Percentiles rank a stretch among this genome's conserved stretches.
Conservation (phyloP, 2,797 vertebrate genomes). For the Melanogrammus aeglefinus region DNA sequence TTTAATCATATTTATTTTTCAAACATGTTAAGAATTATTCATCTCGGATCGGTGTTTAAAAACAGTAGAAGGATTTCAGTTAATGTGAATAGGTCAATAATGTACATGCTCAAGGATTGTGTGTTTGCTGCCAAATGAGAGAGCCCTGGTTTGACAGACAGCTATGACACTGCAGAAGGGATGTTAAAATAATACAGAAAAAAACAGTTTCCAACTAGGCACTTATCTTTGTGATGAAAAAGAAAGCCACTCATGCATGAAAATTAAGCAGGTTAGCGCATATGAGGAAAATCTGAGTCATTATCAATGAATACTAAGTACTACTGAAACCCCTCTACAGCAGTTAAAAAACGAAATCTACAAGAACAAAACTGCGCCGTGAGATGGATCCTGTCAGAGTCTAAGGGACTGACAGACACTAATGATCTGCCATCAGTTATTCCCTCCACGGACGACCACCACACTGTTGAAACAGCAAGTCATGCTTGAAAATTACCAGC, state of each 20-base stretch:
- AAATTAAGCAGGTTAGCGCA: background rate
- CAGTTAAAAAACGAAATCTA: background rate
- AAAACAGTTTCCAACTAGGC: too few species aligned
- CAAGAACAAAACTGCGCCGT: background rate
- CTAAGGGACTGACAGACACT: slow-evolving; percentile 27
- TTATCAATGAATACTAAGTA: background rate
- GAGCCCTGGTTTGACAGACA: background rate
- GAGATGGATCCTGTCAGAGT: slow-evolving; percentile 1
- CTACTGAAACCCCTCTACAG: background rate
- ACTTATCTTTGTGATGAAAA: too few species aligned
- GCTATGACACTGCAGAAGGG: background rate
- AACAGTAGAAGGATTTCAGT: background rate
- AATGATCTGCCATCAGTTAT: slow-evolving; percentile 21
- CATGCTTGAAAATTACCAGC: slow-evolving; percentile 21
- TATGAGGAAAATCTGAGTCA: slow-evolving; percentile 13
- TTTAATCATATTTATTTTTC: background rate
- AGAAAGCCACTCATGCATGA: background rate
- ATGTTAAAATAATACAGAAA: background rate
- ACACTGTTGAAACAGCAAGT: slow-evolving; percentile 22
- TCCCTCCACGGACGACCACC: slow-evolving; percentile 14
- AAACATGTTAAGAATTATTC: background rate
- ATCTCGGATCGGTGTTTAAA: background rate
- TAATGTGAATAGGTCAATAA: slow-evolving; percentile 8
- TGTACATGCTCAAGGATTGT: background rate
- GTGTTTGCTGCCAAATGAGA: background rate